Conservation (phyloP, 2,888 invertebrate genomes). For the Drosophila prostipennis region DNA sequence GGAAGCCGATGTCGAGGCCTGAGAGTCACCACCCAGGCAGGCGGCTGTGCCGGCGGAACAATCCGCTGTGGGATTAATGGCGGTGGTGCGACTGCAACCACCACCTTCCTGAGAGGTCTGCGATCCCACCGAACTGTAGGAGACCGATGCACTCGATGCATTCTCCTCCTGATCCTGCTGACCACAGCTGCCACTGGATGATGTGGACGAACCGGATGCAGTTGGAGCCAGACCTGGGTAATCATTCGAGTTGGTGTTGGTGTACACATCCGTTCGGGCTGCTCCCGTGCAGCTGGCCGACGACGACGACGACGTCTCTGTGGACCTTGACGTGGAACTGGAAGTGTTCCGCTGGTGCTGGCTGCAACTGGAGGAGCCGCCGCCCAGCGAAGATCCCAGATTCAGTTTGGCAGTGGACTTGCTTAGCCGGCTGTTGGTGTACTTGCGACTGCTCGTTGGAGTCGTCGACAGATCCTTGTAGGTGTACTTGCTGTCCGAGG, state of each 20-base stretch:
- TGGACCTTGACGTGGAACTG: constrained; percentile 33
- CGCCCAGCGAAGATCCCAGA: constrained; percentile 77
- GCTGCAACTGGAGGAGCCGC: constrained; percentile 37
- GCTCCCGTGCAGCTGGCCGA: constrained; percentile 33
- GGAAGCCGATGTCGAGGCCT: constrained; percentile 82
- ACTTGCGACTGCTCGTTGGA: constrained; percentile 83
- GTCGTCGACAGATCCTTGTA: constrained; percentile 83
- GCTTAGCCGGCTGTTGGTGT: constrained; percentile 80
- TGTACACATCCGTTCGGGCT: constrained; percentile 70
- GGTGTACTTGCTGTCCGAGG: constrained; percentile 83
- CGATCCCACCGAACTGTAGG: constrained; percentile 61
- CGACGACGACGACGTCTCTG: constrained; percentile 43
- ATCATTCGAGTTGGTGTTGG: constrained; percentile 83
- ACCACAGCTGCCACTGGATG: constrained; percentile 36
- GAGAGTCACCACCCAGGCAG: constrained; percentile 65
- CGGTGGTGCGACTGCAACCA: constrained; percentile 81
- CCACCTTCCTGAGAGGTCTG: constrained; percentile 67
- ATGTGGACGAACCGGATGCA: constrained; percentile 61
- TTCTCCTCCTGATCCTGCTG: constrained; percentile 41
- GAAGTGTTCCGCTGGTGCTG: constrained; percentile 46
- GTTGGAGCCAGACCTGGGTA: constrained; percentile 64
- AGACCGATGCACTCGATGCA: constrained; percentile 25
- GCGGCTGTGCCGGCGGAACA: constrained; percentile 28
- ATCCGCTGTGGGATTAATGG: constrained; percentile 26
- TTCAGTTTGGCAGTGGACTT: constrained; percentile 84